Base-by-base conservation (phyloP, 1,140 invertebrate species). In the Drosophila virilis region DNA sequence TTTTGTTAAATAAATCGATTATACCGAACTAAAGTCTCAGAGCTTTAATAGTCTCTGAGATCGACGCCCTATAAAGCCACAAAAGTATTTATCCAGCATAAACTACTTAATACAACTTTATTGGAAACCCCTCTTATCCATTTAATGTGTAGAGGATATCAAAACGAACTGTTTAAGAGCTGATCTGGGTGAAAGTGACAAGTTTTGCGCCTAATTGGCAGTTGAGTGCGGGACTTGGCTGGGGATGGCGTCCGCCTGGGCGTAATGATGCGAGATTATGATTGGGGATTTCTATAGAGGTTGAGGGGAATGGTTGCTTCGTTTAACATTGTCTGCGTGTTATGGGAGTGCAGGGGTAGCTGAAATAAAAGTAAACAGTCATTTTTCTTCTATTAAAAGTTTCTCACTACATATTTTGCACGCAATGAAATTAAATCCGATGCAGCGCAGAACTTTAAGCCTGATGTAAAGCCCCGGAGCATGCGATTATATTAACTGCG, bases 401-500 rank as follows among this genome's bases (percentile, higher is more conserved):
- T 46, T 15, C 38, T 40, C 4, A 9, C 33, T 7, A 37, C 51
- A 17, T 35, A 37, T 37, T 35, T 54, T 6, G 10, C 13, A 13
- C 9, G 7, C 37, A 50, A 50, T 54, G 51, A 59, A 59, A 46
- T 46, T 17, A 35, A 46, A 45, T 12, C 3, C 40, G 15, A 46
- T 46, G 46, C 42, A 57, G 57, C 33, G 51, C 50, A 33, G 35
- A 52, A 52, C 50, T 52, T 78, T 65, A 59, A 51, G 43, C 57
- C 17, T 67, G 60, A 68, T 68, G 68, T 66, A 78, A 74, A 78
- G 69, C 52, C 60, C 69, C 42, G 15, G 43, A 79, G 78, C 76
- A 74, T 78, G 55, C 79, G 77, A 64, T 81, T 78, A 71, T 80
- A 68, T 52, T 75, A 60, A 76, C 71, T 61, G 58, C 62, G 69